phyloP scores from a whole-genome alignment of 2,113 vertebrate species.

The Rhea pennata region DNA sequence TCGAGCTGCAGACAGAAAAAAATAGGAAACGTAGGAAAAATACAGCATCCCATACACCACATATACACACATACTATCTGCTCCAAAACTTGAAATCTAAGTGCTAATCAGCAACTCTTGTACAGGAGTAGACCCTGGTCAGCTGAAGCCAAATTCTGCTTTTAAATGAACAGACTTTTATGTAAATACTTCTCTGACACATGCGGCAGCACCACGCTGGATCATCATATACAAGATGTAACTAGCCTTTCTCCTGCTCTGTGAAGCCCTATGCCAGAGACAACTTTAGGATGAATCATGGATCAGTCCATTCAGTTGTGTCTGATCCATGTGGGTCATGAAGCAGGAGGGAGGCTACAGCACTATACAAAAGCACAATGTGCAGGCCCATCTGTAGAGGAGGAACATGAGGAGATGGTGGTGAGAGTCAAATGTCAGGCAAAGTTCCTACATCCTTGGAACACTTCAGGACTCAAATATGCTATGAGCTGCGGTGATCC shows the following conservation, averaged over 20 bases:
- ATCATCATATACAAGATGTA: not conserved
- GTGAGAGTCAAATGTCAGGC: accelerated
- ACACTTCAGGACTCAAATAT: not conserved
- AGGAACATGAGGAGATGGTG: not conserved
- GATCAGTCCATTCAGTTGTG: not conserved
- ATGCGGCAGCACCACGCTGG: accelerated
- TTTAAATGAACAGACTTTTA: not conserved
- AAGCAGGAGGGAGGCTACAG: not conserved
- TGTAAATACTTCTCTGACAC: not conserved
- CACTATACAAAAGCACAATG: not conserved
- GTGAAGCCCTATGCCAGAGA: not conserved
- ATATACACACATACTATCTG: not conserved
- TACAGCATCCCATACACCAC: not conserved
- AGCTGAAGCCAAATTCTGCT: not conserved
- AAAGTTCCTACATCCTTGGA: not conserved
- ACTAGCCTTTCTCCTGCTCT: not conserved
- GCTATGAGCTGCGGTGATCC: not conserved
- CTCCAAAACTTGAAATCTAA: not conserved
- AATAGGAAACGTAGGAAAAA: not conserved
- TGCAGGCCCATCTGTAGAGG: not conserved
- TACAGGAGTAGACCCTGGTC: not conserved
- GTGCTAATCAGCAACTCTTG: not conserved
- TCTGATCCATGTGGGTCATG: not conserved
- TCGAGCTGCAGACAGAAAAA: slow-evolving; percentile 5
- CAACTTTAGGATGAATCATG: not conserved